Evolutionary conservation across 2,797 vertebrate genomes (phyloP).

Genomic region (Myotis planiceps): DNA sequence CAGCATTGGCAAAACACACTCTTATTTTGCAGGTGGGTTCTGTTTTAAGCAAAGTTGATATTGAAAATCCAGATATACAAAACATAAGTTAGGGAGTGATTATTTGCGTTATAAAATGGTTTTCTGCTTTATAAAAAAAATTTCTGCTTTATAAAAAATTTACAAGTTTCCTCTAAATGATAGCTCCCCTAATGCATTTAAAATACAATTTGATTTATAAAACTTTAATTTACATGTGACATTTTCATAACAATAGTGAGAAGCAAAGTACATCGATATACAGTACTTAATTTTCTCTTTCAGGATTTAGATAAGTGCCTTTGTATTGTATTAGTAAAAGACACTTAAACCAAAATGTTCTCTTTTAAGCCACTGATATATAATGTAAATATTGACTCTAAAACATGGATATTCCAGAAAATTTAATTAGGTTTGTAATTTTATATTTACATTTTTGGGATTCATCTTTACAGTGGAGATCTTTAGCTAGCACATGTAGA

Average conservation of each 20-base stretch:
- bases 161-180: slow-evolving; percentile 62
- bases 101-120: slow-evolving; percentile 60
- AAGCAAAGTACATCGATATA: slow-evolving; percentile 58
- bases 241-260: slow-evolving; percentile 55
- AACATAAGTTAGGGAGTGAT: slow-evolving; percentile 44
- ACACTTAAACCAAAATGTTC: slow-evolving; percentile 49
- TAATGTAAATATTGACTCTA: slow-evolving; percentile 56
- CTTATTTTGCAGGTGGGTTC: slow-evolving; percentile 37
- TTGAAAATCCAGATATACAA: slow-evolving; percentile 70
- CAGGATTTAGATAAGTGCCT: slow-evolving; percentile 38
- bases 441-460: slow-evolving; percentile 66
- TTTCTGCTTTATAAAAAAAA: slow-evolving; percentile 63
- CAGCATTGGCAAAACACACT: slow-evolving; percentile 1
- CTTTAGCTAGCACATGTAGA: slow-evolving; percentile 28
- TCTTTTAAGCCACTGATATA: slow-evolving; percentile 55
- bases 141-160: slow-evolving; percentile 50
- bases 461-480: slow-evolving; percentile 46
- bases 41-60: slow-evolving; percentile 54
- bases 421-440: slow-evolving; percentile 11
- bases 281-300: slow-evolving; percentile 53
- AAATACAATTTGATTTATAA: slow-evolving; percentile 62
- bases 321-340: slow-evolving; percentile 14
- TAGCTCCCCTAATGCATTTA: slow-evolving; percentile 45
- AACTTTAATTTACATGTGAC: slow-evolving; percentile 30
- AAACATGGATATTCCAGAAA: slow-evolving; percentile 38